Base-by-base conservation (phyloP, 2,113 vertebrate species). In the Pipa parva region DNA sequence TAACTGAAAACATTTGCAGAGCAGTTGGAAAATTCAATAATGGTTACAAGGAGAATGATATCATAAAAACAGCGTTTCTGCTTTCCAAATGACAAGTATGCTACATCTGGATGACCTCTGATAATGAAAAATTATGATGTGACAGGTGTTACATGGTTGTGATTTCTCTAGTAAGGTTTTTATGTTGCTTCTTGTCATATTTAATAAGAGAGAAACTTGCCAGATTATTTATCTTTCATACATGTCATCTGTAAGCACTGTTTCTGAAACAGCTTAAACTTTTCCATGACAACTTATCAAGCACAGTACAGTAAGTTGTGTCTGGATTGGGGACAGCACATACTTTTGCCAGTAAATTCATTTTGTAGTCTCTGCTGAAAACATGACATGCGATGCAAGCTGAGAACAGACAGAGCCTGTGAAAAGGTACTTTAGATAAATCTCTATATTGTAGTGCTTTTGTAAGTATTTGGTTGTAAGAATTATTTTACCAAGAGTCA, bases 151-250 rank as follows among this genome's bases (percentile, higher is more conserved):
- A 73, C 76, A 81, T 77, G 75, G 72, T 73, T 1, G 7, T 76
- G 74, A 87, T 88, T 86, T 87, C 81, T 86, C 79, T 76, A 73
- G 76, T 67, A 78, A 75, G 76, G 39, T 37, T 81, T n/a, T 6
- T 27, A 61, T 72, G 57, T 74, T 78, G 72, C 70, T 79, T 79
- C 76, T 75, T 87, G 83, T 85, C 85, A 83, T 67, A 65, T 84
- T 85, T 76, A 77, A 86, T 79, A 83, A 63, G 25, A 78, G 80
- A 80, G 74, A 62, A 79, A 72, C 71, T 59, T 76, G 77, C 74
- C 75, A 73, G 80, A 81, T 79, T 48, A 78, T 83, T 85, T 81
- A 75, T 81, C 73, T 71, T 77, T 71, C 74, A 7, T 57, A 67
- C 84, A 79, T 71, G 70, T 75, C 54, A 48, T 20, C 17, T 71